Evolutionary conservation across 64 coral and sea anemone species (phyloP).

Genomic region (Anthopleura sola): DNA sequence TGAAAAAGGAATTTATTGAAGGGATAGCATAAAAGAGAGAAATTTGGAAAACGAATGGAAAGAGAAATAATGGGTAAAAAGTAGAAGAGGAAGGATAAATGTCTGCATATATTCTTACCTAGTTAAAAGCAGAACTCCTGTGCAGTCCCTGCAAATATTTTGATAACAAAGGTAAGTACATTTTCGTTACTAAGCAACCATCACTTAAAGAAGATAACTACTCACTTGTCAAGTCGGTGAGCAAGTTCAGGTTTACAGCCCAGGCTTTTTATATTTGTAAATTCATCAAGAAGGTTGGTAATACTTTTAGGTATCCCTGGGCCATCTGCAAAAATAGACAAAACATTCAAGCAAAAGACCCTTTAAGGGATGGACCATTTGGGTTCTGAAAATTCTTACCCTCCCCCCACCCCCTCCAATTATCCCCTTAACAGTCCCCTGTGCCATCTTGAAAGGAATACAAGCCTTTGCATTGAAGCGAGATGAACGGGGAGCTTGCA

Average conservation of each 20-base stretch:
- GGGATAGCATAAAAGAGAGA: no score
- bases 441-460: no score
- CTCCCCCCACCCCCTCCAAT: no score
- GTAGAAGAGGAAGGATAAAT: background rate
- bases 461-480: no score
- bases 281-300: slow-evolving; percentile 77
- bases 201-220: background rate
- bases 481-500: no score
- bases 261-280: slow-evolving; percentile 76
- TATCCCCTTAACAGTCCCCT: background rate
- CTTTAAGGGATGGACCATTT: background rate
- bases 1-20: no score
- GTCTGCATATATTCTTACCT: slow-evolving; percentile 21
- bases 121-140: slow-evolving; percentile 62
- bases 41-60: background rate
- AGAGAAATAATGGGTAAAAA: background rate
- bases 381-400: background rate
- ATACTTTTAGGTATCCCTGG: slow-evolving; percentile 66
- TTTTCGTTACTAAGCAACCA: background rate
- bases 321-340: slow-evolving; percentile 48
- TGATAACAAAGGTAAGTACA: background rate
- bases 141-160: slow-evolving; percentile 53
- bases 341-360: background rate
- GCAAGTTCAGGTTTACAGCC: slow-evolving; percentile 82
- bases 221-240: slow-evolving; percentile 87